Base-by-base conservation (phyloP, 2,797 vertebrate genomes). In the Gallinago solitaria region DNA sequence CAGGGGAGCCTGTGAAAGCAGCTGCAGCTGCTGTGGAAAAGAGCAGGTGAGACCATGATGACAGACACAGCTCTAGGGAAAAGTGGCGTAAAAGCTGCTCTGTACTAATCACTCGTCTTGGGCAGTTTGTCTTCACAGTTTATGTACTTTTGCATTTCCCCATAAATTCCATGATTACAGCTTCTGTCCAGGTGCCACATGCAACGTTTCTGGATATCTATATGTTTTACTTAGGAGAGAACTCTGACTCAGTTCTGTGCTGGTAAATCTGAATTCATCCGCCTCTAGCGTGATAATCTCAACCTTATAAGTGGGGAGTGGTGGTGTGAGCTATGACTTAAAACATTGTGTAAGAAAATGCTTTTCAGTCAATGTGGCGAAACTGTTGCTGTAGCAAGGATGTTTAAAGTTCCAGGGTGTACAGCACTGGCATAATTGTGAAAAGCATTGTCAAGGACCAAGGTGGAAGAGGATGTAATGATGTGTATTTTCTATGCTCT, bases 1-100 rank as follows among this genome's bases (percentile, higher is more conserved):
- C 59, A 81, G 85, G 80, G 71, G 47, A 87, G 88, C 25, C 73
- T 93, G 43, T 60, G 61, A 77, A 88, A 95, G 89, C 88, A 96
- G 94, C 92, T 95, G 95, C 87, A 96, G 91, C 92, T 96, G 89
- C 89, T 88, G 60, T 67, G 53, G 64, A 83, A 88, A 76, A 67
- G 86, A 94, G 73, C 96, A 96, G 86, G 94, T 95, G 89, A 95
- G 93, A 73, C 67, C 77, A 45, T 12, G 61, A 67, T 76, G 81
- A 88, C 47, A 83, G 74, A 45, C 54, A 59, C n/a, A 70, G 68
- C 78, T 83, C 80, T 79, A 47, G 71, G 53, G 69, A 80, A 79
- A 83, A 90, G 20, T 33, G 15, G 24, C 45, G 9, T 73, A 53
- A 80, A 80, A 63, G n/a, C 63, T 83, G 51, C 68, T 91, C 67